Percentiles rank a stretch among this genome's conserved stretches.
Evolutionary conservation across 1,140 invertebrate species (phyloP).

Genomic region (Diuraphis noxia): DNA sequence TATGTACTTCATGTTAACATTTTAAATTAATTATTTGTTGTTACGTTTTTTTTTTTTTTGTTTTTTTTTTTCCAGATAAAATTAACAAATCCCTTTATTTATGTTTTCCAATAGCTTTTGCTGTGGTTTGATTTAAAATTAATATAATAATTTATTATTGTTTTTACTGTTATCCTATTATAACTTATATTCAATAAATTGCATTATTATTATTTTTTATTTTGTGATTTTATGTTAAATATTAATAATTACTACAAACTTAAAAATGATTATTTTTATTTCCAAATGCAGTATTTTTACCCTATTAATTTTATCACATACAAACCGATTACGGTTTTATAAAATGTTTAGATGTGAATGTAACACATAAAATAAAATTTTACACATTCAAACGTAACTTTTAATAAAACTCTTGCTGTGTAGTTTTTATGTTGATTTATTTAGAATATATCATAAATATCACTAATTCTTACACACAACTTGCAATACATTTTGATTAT

Average conservation of each 20-base stretch:
- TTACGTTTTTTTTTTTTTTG: slow-evolving; percentile 18
- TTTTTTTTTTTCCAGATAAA: slow-evolving; percentile 38
- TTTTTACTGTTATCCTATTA: slow-evolving; percentile 50
- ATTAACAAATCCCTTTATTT: slow-evolving; percentile 44
- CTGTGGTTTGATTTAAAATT: slow-evolving; percentile 36
- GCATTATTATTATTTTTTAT: slow-evolving; percentile 49
- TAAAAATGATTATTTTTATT: neutral
- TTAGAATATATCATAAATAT: neutral
- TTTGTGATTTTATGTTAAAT: neutral
- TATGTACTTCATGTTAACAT: neutral
- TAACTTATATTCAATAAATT: slow-evolving; percentile 47
- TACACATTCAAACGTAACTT: neutral
- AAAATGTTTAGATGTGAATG: neutral
- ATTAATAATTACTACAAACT: neutral
- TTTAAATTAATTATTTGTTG: slow-evolving; percentile 45
- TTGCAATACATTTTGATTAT: neutral
- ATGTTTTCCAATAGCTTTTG: slow-evolving; percentile 51
- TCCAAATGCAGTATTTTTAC: neutral
- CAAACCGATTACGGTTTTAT: neutral
- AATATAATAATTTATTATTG: slow-evolving; percentile 29
- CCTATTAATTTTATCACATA: neutral
- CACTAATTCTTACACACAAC: neutral
- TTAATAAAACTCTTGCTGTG: neutral
- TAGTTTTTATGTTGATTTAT: neutral
- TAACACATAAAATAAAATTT: neutral